These are phyloP conservation scores for Drosophila varians DNA, from an alignment of 1,140 invertebrate genomes.

Conservation along the genomic window DNA sequence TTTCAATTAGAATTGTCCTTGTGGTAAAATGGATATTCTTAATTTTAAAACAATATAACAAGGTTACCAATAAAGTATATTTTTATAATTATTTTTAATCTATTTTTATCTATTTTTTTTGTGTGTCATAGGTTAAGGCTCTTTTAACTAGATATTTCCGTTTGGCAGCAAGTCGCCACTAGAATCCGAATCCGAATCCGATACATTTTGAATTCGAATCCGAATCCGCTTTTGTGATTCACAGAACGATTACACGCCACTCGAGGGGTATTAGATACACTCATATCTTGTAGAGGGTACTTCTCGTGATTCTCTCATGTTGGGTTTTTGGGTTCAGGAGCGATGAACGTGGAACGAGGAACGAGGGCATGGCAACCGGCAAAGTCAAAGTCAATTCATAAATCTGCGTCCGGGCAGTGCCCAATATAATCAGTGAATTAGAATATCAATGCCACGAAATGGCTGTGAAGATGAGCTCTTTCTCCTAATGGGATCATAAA, in stretches of 20 bases:
- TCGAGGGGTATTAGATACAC: slow-evolving; percentile 47
- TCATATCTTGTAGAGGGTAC: slow-evolving; percentile 8
- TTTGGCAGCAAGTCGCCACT: slow-evolving; percentile 52
- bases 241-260: slow-evolving; percentile 59
- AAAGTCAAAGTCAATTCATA: slow-evolving; percentile 3
- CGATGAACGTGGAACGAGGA: too few relatives aligned
- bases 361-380: slow-evolving; percentile 6
- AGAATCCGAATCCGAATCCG: slow-evolving; percentile 40
- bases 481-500: slow-evolving; percentile 41
- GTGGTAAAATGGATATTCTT: too few relatives aligned
- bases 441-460: slow-evolving; percentile 40
- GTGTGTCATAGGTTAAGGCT: slow-evolving; percentile 46
- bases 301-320: neutral
- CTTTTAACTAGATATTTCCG: slow-evolving; percentile 63
- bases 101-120: neutral
- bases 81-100: neutral
- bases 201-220: too few relatives aligned
- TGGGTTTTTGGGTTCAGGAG: slow-evolving; percentile 11
- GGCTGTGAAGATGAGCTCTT: slow-evolving; percentile 23
- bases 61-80: too few relatives aligned
- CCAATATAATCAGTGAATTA: slow-evolving; percentile 41
- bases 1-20: too few relatives aligned
- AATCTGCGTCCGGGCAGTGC: slow-evolving; percentile 19
- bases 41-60: too few relatives aligned
- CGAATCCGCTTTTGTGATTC: slow-evolving; percentile 72